phyloP scores from a whole-genome alignment of 2,113 vertebrate genomes.

The Cairina moschata region DNA sequence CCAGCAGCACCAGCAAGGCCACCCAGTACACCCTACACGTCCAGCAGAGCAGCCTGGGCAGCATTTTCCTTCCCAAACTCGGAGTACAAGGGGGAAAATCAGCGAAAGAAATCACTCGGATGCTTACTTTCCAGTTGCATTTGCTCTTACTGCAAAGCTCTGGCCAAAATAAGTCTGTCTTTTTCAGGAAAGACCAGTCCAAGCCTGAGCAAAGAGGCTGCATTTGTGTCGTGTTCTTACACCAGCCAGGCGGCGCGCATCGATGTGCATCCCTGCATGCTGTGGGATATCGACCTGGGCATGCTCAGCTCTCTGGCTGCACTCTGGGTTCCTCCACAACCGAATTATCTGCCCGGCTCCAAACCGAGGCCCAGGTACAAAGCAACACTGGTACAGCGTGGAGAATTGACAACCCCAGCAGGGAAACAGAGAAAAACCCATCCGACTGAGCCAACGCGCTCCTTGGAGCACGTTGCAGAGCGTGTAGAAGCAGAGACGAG shows the following conservation, averaged over 20 bases:
- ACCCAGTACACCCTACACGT: background rate
- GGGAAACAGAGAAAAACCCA: background rate
- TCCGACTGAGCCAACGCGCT: background rate
- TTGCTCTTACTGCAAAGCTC: background rate
- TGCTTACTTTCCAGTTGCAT: background rate
- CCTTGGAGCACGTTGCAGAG: rapidly evolving
- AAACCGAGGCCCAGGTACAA: background rate
- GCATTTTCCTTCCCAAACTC: background rate
- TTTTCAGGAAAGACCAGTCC: background rate
- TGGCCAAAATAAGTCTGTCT: background rate
- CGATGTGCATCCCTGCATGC: background rate
- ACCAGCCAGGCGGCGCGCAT: background rate
- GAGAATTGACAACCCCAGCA: background rate
- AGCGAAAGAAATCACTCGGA: background rate
- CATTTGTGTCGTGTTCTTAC: background rate
- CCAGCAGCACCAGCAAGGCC: background rate
- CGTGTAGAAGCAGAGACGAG: rapidly evolving
- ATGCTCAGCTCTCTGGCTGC: background rate
- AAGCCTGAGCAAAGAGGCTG: background rate
- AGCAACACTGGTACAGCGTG: background rate
- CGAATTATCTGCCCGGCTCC: background rate
- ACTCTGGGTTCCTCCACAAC: background rate
- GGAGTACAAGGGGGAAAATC: background rate
- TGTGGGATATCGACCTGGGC: background rate
- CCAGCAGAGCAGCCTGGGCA: background rate